Percentiles rank a stretch among this genome's conserved stretches.
Evolutionary conservation across 2,113 vertebrate species (phyloP).

Genomic region (Psophia crepitans): DNA sequence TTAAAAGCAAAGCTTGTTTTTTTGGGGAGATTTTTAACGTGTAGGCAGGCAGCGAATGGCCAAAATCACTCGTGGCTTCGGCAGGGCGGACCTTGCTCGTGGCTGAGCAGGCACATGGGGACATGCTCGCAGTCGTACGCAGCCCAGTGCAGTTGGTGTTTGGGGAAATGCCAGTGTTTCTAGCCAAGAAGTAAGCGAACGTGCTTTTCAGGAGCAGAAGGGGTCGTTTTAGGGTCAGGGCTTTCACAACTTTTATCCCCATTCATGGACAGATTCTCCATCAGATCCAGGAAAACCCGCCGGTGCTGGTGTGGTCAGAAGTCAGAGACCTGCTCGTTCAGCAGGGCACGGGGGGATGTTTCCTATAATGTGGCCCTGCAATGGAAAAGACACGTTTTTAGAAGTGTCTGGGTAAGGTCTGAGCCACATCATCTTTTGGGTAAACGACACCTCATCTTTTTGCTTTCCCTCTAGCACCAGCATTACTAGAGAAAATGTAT

Average conservation of each 20-base stretch:
- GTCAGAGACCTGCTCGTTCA: background rate
- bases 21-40: background rate
- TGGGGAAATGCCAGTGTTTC: background rate
- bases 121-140: fast-evolving
- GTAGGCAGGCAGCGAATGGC: no score
- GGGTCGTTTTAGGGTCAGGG: background rate
- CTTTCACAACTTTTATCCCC: background rate
- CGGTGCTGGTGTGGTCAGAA: no score
- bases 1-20: background rate
- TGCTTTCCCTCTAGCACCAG: background rate
- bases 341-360: fast-evolving
- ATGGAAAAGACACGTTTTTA: background rate
- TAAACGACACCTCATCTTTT: background rate
- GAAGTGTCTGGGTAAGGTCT: background rate
- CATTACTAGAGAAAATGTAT: background rate
- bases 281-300: background rate
- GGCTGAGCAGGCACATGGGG: background rate
- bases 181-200: no score
- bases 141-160: background rate
- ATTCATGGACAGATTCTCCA: background rate
- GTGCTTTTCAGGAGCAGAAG: background rate
- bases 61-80: background rate
- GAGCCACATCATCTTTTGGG: background rate
- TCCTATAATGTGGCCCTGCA: background rate
- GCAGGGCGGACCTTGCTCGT: background rate